A percentile compares a stretch with the other conserved stretches of the same genome.
phyloP scores from a whole-genome alignment of 35 echinoderm and acorn worm genomes.

The Hemicentrotus pulcherrimus region DNA sequence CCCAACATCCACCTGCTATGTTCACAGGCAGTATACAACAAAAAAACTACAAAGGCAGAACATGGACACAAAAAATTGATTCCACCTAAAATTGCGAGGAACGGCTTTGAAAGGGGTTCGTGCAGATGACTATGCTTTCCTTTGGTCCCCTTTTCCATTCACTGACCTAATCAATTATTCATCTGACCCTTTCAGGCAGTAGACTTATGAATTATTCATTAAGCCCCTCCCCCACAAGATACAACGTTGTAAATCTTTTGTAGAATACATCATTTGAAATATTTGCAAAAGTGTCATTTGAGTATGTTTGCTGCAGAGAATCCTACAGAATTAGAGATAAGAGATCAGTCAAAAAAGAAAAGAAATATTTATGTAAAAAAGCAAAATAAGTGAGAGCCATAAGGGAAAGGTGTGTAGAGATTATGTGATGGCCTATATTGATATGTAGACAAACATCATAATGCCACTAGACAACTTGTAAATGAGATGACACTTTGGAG shows the following conservation, averaged over 20 bases:
- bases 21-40: slow-evolving; percentile 17
- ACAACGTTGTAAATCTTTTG: neutral
- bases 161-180: slow-evolving; percentile 39
- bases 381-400: neutral
- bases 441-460: neutral
- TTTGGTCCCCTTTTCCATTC: slow-evolving; percentile 13
- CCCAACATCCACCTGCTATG: neutral
- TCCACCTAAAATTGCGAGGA: neutral
- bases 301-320: neutral
- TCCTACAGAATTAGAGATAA: neutral
- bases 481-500: neutral
- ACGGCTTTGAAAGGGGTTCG: neutral
- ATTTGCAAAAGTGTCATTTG: neutral
- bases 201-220: slow-evolving; percentile 30
- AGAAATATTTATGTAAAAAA: neutral
- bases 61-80: slow-evolving; percentile 13
- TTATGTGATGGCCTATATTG: neutral
- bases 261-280: neutral
- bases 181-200: neutral
- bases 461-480: neutral
- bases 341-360: neutral
- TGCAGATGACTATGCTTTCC: neutral
- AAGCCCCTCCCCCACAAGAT: slow-evolving; percentile 8
- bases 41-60: neutral
- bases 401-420: neutral